Conservation (phyloP, 2,888 invertebrate species). For the Boloria euphrosyne region DNA sequence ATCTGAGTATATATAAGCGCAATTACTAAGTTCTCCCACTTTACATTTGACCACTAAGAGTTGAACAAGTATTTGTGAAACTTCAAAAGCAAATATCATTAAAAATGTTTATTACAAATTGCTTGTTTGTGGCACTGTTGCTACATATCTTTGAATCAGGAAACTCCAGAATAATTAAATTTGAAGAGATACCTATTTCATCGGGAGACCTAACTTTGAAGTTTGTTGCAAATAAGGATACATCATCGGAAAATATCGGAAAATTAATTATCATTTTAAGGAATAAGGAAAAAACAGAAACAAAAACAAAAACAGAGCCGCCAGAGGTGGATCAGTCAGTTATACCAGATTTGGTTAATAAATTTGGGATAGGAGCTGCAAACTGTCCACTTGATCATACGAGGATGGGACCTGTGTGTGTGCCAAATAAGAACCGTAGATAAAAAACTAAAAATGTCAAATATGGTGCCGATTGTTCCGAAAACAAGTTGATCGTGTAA, state of each 20-base stretch:
- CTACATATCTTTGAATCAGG: not conserved
- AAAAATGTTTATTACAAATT: conserved; percentile 4
- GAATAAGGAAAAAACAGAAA: not conserved
- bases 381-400: conserved; percentile 8
- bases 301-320: not conserved
- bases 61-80: not conserved
- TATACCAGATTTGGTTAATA: not conserved
- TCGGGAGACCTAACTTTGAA: conserved; percentile 19
- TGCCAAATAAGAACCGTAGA: conserved; percentile 1
- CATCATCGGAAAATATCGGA: not conserved
- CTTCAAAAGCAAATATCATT: not conserved
- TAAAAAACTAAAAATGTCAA: no score
- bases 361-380: conserved; percentile 3
- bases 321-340: not conserved
- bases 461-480: no score
- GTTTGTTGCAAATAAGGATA: conserved; percentile 10
- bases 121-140: not conserved
- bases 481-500: not conserved
- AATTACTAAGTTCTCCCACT: no score
- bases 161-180: conserved; percentile 18
- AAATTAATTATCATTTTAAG: conserved; percentile 1
- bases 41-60: no score
- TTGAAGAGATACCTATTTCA: conserved; percentile 19
- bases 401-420: conserved; percentile 3
- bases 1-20: no score